A percentile compares a stretch with the other conserved stretches of the same genome.
Evolutionary conservation across 2,113 vertebrate species (phyloP).

Genomic region (Bostrychus sinensis): DNA sequence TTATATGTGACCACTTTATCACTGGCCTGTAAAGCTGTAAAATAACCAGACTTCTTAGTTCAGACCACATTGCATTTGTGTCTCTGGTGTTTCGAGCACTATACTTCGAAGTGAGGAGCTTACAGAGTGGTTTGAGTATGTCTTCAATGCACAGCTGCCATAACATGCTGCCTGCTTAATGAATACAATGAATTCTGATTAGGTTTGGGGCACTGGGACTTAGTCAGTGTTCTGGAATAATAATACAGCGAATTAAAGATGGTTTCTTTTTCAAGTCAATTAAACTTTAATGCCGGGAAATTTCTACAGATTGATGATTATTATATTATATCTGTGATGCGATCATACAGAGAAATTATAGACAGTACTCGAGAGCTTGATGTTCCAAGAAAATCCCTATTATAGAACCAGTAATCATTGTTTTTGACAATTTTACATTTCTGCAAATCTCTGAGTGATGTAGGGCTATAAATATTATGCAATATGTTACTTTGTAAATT

Average conservation of each 20-base stretch:
- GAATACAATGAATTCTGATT: constrained; percentile 49
- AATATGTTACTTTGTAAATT: too few species aligned
- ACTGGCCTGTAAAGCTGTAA: not conserved
- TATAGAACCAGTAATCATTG: not conserved
- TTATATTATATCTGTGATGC: constrained; percentile 17
- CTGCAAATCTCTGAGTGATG: not conserved
- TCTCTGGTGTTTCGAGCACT: constrained; percentile 1
- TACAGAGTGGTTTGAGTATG: constrained; percentile 6
- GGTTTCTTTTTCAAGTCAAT: constrained; percentile 40
- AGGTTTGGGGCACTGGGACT: constrained; percentile 47
- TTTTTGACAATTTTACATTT: not conserved
- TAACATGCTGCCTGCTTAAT: constrained; percentile 13
- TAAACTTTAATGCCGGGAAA: constrained; percentile 34
- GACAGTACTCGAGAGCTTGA: not conserved
- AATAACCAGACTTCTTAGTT: not conserved
- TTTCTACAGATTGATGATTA: constrained; percentile 39
- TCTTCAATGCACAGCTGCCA: constrained; percentile 25
- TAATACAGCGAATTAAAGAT: constrained; percentile 27
- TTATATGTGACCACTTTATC: not conserved
- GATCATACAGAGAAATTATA: not conserved
- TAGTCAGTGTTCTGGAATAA: constrained; percentile 37
- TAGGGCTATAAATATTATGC: too few species aligned
- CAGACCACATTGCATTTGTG: not conserved
- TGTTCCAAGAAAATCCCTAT: not conserved
- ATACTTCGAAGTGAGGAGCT: constrained; percentile 1